These are phyloP conservation scores for Pomacea canaliculata DNA, from an alignment of 2,888 invertebrate species.

Conservation along the genomic window DNA sequence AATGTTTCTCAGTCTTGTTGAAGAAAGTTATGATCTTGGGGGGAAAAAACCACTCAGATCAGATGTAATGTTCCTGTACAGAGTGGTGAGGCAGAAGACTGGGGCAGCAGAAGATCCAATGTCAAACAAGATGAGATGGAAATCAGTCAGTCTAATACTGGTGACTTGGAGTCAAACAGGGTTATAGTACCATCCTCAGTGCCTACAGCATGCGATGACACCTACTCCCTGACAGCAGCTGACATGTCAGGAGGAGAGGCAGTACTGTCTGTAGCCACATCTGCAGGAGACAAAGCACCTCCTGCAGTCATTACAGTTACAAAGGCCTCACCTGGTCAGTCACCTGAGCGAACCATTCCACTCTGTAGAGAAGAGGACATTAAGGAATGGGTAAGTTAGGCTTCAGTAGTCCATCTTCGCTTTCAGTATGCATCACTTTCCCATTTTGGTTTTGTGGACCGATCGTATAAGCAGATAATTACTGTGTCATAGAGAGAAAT, in stretches of 20 bases:
- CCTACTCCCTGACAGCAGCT: not conserved
- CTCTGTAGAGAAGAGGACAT: conserved; percentile 20
- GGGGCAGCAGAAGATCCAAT: not conserved
- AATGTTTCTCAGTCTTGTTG: too few relatives aligned
- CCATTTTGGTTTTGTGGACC: too few relatives aligned
- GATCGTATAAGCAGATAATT: too few relatives aligned
- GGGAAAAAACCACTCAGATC: too few relatives aligned
- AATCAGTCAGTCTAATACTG: not conserved
- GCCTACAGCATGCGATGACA: not conserved
- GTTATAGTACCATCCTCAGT: not conserved
- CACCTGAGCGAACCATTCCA: conserved; percentile 18
- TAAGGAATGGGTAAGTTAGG: conserved; percentile 10
- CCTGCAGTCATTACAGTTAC: conserved; percentile 20
- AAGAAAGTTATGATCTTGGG: too few relatives aligned
- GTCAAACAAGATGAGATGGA: not conserved
- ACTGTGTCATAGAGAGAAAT: too few relatives aligned
- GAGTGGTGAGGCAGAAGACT: conserved; percentile 3
- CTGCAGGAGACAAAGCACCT: conserved; percentile 9
- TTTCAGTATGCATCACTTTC: too few relatives aligned
- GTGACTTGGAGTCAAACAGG: not conserved
- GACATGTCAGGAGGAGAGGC: conserved; percentile 8
- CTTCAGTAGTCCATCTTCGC: too few relatives aligned
- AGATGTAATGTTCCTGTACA: not conserved
- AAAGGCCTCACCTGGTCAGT: conserved; percentile 18
- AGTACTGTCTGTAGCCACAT: conserved; percentile 8